A percentile compares a stretch with the other conserved stretches of the same genome.
Evolutionary conservation across 2,888 invertebrate genomes (phyloP).

Genomic region (Nomada flava): DNA sequence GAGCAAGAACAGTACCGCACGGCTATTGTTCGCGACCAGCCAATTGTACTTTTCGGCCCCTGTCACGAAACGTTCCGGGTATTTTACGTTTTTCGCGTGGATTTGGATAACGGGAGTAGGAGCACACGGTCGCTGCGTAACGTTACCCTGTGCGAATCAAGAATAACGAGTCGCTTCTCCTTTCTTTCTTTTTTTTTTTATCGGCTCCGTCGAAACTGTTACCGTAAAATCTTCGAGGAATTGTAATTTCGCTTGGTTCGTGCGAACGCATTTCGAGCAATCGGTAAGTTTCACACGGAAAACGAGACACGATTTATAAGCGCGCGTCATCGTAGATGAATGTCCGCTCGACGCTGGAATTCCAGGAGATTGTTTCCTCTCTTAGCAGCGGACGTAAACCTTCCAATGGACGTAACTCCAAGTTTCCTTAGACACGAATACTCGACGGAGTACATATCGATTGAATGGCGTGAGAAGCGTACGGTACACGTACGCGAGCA

Average conservation of each 20-base stretch:
- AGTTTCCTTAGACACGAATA: constrained; percentile 23
- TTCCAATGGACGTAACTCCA: constrained; percentile 4
- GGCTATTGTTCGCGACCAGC: background rate
- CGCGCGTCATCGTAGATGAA: background rate
- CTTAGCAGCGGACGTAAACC: background rate
- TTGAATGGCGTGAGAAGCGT: constrained; percentile 21
- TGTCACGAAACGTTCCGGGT: background rate
- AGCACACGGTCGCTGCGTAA: constrained; percentile 28
- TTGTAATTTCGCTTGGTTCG: constrained; percentile 38
- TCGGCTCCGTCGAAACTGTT: constrained; percentile 43
- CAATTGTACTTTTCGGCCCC: constrained; percentile 25
- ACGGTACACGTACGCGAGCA: constrained; percentile 12
- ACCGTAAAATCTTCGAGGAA: constrained; percentile 39
- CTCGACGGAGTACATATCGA: constrained; percentile 3
- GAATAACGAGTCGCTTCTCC: constrained; percentile 40
- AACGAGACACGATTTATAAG: constrained; percentile 15
- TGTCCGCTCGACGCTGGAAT: constrained; percentile 16
- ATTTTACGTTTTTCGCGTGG: constrained; percentile 31
- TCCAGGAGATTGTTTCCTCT: constrained; percentile 3
- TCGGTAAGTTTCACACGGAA: constrained; percentile 1
- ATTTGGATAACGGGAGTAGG: constrained; percentile 63
- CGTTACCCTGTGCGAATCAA: constrained; percentile 44
- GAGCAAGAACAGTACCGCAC: background rate
- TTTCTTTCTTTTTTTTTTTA: background rate
- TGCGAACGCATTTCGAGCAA: constrained; percentile 13